phyloP scores from a whole-genome alignment of 2,888 invertebrate genomes.

The Mechanitis messenoides region DNA sequence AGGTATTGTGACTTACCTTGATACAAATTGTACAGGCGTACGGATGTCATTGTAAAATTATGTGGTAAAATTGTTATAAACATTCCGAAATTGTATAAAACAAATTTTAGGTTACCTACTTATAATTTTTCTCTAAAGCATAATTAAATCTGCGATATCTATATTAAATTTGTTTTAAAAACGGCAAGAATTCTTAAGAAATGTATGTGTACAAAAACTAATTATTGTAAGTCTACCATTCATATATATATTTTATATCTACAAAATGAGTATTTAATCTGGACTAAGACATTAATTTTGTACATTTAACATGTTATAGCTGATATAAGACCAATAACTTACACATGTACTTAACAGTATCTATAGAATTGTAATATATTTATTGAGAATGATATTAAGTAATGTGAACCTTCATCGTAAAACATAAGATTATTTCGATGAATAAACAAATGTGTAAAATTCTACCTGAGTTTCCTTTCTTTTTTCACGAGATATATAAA shows the following conservation, averaged over 20 bases:
- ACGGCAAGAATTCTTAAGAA: neutral
- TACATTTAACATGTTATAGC: constrained; percentile 7
- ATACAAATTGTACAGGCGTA: no score
- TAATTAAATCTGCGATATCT: no score
- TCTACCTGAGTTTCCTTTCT: constrained; percentile 34
- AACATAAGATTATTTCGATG: constrained; percentile 60
- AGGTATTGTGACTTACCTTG: neutral
- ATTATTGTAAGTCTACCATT: neutral
- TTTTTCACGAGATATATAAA: constrained; percentile 6
- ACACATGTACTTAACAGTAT: constrained; percentile 35
- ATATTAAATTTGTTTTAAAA: no score
- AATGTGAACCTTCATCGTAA: constrained; percentile 50
- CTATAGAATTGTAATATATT: constrained; percentile 68
- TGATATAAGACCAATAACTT: constrained; percentile 25
- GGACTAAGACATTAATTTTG: constrained; percentile 4
- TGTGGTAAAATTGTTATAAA: neutral
- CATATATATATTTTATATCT: neutral
- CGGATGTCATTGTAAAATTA: neutral
- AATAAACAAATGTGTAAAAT: constrained; percentile 67
- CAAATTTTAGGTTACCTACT: no score
- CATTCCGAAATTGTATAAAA: constrained; percentile 3
- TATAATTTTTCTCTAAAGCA: no score
- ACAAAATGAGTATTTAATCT: neutral
- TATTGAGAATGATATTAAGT: constrained; percentile 48
- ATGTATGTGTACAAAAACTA: neutral